phyloP scores from a whole-genome alignment of 2,888 invertebrate genomes.

The Parnassius smintheus region DNA sequence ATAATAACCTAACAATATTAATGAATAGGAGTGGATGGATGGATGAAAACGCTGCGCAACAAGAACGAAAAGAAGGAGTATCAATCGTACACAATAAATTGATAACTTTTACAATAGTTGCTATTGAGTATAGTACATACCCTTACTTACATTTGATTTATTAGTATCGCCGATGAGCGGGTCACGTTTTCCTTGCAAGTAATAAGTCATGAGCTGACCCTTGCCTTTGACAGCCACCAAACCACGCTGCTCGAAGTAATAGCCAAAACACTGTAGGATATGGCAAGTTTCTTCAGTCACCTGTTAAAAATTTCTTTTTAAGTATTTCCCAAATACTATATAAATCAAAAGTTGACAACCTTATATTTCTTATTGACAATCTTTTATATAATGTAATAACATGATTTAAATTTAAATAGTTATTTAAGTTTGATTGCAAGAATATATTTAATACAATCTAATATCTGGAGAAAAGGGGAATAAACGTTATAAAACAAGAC shows the following conservation, averaged over 20 bases:
- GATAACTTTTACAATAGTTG: neutral
- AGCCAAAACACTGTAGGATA: slow-evolving; percentile 94
- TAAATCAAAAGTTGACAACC: too few species aligned
- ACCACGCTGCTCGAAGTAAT: slow-evolving; percentile 96
- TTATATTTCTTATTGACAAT: too few species aligned
- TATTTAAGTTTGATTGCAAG: too few species aligned
- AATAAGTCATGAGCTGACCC: slow-evolving; percentile 97
- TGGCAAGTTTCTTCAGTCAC: slow-evolving; percentile 97
- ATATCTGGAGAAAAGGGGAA: too few species aligned
- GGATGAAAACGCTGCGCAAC: too few species aligned
- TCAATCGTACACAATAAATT: too few species aligned
- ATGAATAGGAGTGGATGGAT: slow-evolving; percentile 6
- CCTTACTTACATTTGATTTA: slow-evolving; percentile 44
- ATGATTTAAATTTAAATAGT: too few species aligned
- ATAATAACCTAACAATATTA: slow-evolving; percentile 20
- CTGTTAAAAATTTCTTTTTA: slow-evolving; percentile 64
- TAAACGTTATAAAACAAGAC: too few species aligned
- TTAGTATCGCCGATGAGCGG: slow-evolving; percentile 34
- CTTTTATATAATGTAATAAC: too few species aligned
- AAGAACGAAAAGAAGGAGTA: too few species aligned
- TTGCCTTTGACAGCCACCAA: slow-evolving; percentile 98
- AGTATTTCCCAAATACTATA: too few species aligned
- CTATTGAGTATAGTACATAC: neutral
- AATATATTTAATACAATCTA: too few species aligned
- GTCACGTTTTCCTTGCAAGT: slow-evolving; percentile 84